phyloP scores from a whole-genome alignment of 2,888 invertebrate genomes.

The Rotaria socialis region DNA sequence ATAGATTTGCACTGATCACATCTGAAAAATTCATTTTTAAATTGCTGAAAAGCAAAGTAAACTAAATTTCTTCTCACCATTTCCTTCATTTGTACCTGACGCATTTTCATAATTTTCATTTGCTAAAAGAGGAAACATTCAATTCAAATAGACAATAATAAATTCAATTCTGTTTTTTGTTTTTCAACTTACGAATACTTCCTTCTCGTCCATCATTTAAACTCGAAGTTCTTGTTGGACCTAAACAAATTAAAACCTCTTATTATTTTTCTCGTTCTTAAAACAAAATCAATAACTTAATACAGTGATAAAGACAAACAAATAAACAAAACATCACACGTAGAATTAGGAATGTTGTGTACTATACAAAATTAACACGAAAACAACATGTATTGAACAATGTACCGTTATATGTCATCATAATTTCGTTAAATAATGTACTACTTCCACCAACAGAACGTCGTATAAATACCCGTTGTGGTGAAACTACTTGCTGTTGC shows the following conservation, averaged over 20 bases:
- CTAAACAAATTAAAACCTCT: background rate
- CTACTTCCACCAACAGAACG: background rate
- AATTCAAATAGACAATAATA: background rate
- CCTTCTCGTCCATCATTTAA: slow-evolving; percentile 4
- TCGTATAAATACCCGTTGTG: background rate
- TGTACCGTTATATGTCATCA: background rate
- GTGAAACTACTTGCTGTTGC: background rate
- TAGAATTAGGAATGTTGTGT: too few relatives aligned
- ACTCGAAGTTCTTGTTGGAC: slow-evolving; percentile 15
- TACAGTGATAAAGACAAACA: too few relatives aligned
- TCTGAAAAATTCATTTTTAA: background rate
- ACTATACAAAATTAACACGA: background rate
- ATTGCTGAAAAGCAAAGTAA: background rate
- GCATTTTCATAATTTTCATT: background rate
- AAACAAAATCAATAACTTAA: too few relatives aligned
- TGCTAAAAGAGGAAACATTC: background rate
- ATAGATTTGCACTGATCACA: background rate
- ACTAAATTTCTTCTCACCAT: background rate
- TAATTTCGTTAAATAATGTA: background rate
- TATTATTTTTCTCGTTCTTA: too few relatives aligned
- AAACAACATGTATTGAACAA: background rate
- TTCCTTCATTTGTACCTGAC: background rate
- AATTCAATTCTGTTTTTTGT: background rate
- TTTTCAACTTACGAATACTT: background rate
- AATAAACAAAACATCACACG: background rate